These are phyloP conservation scores for Willowsia nigromaculata DNA, from an alignment of 2,888 invertebrate species.

Conservation along the genomic window DNA sequence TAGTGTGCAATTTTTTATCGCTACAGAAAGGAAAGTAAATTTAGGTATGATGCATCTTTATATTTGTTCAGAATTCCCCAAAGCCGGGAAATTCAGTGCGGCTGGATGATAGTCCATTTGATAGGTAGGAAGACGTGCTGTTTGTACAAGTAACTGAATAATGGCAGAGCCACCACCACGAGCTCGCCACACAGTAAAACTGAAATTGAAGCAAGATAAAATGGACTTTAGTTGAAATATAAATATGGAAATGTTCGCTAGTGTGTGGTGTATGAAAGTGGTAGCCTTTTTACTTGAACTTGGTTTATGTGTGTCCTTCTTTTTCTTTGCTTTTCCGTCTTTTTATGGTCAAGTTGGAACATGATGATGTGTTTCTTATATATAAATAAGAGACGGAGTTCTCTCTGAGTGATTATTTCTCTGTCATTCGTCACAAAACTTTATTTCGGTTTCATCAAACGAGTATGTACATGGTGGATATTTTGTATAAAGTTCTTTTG, in stretches of 20 bases:
- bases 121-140: neutral
- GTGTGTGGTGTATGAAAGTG: neutral
- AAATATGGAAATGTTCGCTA: neutral
- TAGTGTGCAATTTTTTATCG: neutral
- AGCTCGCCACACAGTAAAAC: neutral
- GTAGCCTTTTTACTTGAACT: neutral
- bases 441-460: neutral
- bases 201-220: neutral
- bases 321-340: neutral
- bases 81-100: neutral
- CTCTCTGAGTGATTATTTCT: neutral
- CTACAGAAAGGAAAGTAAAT: constrained; percentile 19
- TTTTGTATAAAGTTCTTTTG: neutral
- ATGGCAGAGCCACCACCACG: neutral
- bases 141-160: neutral
- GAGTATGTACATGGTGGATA: neutral
- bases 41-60: constrained; percentile 10
- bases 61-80: constrained; percentile 27
- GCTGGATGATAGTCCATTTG: neutral
- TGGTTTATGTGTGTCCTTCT: neutral
- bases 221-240: neutral
- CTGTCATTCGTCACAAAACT: neutral
- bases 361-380: neutral
- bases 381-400: neutral
- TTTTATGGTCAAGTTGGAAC: neutral